These are phyloP conservation scores for Prunella himalayana DNA, from an alignment of 2,113 vertebrate genomes.

Conservation along the genomic window DNA sequence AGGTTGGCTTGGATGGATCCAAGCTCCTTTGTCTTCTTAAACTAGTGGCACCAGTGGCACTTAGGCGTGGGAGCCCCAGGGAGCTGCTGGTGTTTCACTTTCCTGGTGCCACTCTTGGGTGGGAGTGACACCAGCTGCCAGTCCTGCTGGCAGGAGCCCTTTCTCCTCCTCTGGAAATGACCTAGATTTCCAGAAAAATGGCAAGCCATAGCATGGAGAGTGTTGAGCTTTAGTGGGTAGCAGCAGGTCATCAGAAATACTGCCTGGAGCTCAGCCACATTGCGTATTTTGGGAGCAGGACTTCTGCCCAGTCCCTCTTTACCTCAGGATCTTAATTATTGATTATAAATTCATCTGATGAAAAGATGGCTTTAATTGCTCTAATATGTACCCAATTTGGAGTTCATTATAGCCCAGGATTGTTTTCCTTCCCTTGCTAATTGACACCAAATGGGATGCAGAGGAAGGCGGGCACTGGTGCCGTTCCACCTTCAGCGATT, in stretches of 20 bases:
- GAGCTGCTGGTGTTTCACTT: neutral
- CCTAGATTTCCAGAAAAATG: neutral
- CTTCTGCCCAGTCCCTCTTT: slow-evolving; percentile 55
- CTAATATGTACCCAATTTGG: slow-evolving; percentile 68
- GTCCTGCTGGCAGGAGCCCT: neutral
- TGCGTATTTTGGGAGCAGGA: slow-evolving; percentile 31
- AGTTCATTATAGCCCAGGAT: slow-evolving; percentile 63
- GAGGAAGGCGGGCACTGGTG: neutral
- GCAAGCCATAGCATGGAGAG: neutral
- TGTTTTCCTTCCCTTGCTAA: slow-evolving; percentile 67
- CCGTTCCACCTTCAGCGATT: neutral
- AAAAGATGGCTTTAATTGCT: slow-evolving; percentile 64
- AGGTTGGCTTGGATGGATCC: neutral
- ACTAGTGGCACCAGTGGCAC: neutral
- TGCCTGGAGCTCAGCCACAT: neutral
- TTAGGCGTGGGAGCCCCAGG: neutral
- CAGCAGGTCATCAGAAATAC: slow-evolving; percentile 1
- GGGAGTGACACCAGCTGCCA: neutral
- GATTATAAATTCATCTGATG: slow-evolving; percentile 70
- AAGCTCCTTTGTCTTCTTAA: neutral
- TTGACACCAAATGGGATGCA: slow-evolving; percentile 56
- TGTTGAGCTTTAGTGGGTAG: neutral
- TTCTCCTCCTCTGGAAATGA: neutral
- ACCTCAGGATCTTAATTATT: slow-evolving; percentile 70
- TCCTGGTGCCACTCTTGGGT: neutral